Evolutionary conservation across 1,140 invertebrate genomes (phyloP), one percentile per base, ranked within the genome.

Genomic region (Neodiprion fabricii): DNA sequence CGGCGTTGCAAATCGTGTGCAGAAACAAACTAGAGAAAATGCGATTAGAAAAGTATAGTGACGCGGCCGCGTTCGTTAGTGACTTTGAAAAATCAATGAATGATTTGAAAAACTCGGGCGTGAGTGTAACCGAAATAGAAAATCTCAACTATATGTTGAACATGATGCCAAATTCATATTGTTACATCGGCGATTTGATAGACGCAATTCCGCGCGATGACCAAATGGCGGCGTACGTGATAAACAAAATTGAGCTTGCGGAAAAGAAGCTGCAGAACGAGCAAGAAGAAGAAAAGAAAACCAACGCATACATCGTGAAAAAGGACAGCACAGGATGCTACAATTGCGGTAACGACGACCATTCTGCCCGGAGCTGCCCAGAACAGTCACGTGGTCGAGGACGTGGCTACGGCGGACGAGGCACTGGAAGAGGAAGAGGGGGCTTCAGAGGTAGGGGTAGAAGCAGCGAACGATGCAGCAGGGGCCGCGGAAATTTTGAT

Each of bases 141-240:
- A 84, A 82, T 78, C 21, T 80, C 10, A 83, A 79, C 74, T 84
- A 84, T 67, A 79, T 53, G n/a, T n/a, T 53, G 1, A 53, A 53
- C 50, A 53, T n/a, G 50, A 17, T 1, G 74, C 66, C 10, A 71
- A 47, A 0, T 69, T 65, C 2, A n/a, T 48, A 75, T 75, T 65
- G 14, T 68, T 65, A 77, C 40, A 71, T 77, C 47, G 76, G 71
- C n/a, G 69, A 77, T 12, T 9, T 75, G 8, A 71, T 75, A 7
- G 76, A 77, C 70, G 70, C 70, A 12, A 28, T 73, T 7, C 69
- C 69, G 48, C 28, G 69, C 67, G 49, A 48, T 28, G 70, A 75
- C 5, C 66, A 70, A 70, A 74, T 50, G 12, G 70, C 71, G 12
- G 73, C 72, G n/a, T 77, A 77, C 14, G 73, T 77, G 1, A 74